A percentile compares a stretch with the other conserved stretches of the same genome.
phyloP scores from a whole-genome alignment of 2,113 vertebrate genomes.

The Scatophagus argus region DNA sequence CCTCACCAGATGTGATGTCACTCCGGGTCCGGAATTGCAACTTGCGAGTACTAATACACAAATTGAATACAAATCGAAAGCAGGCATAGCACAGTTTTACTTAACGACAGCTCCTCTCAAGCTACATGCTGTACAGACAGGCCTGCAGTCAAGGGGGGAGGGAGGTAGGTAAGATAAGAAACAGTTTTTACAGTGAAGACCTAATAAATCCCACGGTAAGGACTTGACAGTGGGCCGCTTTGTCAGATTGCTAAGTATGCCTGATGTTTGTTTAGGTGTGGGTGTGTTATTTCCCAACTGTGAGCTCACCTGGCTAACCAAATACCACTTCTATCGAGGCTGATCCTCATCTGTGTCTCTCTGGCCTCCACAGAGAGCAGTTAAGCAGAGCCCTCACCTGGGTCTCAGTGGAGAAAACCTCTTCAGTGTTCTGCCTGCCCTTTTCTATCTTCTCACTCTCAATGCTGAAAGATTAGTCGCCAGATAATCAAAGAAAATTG shows the following conservation, averaged over 20 bases:
- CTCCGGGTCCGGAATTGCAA: too few relatives aligned
- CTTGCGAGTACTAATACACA: too few relatives aligned
- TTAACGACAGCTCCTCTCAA: conserved; percentile 55
- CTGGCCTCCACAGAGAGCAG: neutral
- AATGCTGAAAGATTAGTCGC: neutral
- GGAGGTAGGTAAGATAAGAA: conserved; percentile 66
- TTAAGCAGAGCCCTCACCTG: conserved; percentile 25
- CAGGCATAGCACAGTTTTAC: conserved; percentile 42
- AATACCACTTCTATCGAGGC: conserved; percentile 27
- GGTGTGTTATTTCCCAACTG: conserved; percentile 39
- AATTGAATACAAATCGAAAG: too few relatives aligned
- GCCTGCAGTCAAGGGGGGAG: conserved; percentile 32
- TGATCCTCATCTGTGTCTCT: conserved; percentile 1
- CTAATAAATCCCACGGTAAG: conserved; percentile 47
- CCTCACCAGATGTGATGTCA: too few relatives aligned
- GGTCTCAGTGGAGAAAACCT: conserved; percentile 10
- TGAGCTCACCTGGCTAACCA: conserved; percentile 35
- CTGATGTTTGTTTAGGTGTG: conserved; percentile 42
- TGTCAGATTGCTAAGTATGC: conserved; percentile 39
- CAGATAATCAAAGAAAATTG: conserved; percentile 20
- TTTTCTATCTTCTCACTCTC: conserved; percentile 5
- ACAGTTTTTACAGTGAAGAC: conserved; percentile 62
- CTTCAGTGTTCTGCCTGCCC: neutral
- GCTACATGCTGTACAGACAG: conserved; percentile 40
- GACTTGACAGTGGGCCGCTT: conserved; percentile 28